Base-by-base conservation (phyloP, 2,888 invertebrate genomes). In the Poecilus cupreus region DNA sequence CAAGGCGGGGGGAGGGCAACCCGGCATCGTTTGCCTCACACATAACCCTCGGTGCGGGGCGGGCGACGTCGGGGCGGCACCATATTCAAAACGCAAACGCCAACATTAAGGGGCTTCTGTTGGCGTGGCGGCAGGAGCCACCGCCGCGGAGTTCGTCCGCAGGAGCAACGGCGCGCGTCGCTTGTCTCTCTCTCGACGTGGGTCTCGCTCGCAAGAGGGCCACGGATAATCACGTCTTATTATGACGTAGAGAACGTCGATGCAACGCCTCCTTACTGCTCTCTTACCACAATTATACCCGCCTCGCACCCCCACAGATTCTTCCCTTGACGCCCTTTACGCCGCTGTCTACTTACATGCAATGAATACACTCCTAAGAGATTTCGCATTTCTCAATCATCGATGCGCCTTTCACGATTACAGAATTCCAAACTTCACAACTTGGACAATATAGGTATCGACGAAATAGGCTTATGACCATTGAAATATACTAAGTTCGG, bases 151-250 rank as follows among this genome's bases (percentile, higher is more conserved):
- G 72, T 57, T 13, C 8, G 70, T 70, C 72, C 72, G 80, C 72
- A 72, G 18, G 70, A 37, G 80, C 70, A 80, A 72, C 43, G 10
- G 18, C 80, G 2, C 54, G 6, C 22, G 10, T 8, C 26, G 10
- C 8, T 26, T 26, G 24, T 75, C 75, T 76, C 57, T 20, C 3
- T 37, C 51, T 64, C n/a, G n/a, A 76, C 74, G 39, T 49, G 32
- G 32, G 81, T 83, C 82, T 83, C 77, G 78, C 76, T 70, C 60
- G 46, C 26, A 60, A 80, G 83, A 80, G 84, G 84, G 84, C 82
- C 81, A 85, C 79, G 82, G 85, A 84, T 84, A 85, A 82, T 76
- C 85, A 82, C 82, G 83, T 83, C 83, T 83, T 83, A 83, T 83
- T 83, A 82, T 83, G 83, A 83, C 83, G 83, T 83, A 82, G 82